Base-by-base conservation (phyloP, 2,113 vertebrate species). In the Esox niger region DNA sequence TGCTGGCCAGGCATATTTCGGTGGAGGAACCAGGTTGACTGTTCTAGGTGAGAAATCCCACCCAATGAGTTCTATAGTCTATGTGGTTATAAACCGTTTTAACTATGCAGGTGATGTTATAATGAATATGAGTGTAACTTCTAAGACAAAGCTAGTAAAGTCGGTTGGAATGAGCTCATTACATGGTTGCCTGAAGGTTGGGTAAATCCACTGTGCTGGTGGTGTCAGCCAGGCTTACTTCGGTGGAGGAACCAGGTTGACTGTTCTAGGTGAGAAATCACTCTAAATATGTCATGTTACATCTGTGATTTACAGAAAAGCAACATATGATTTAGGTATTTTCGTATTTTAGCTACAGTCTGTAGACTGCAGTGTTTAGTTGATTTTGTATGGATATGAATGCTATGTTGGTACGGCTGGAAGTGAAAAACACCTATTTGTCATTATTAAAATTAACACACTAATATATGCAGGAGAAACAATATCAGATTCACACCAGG, bases 211-310 rank as follows among this genome's bases (percentile, higher is more conserved):
- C 35, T 43, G 35, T 43, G 35, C 55, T 29, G 55, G 55, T 15
- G 38, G 38, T 17, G 13, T 1, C 3, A 78, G 70, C 2, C 75
- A 63, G 10, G 13, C 60, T 9, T 74, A 54, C 75, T 93, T 89
- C 1, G 78, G 88, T 63, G 11, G 79, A 31, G 71, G 89, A 47
- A 87, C 73, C 20, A 80, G 59, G 15, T 73, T 92, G 10, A 78
- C 68, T 0, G 73, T 71, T 11, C 21, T 81, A 33, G 79, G 77
- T 89, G 81, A 84, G 78, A 80, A 54, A 72, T 17, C 0, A 60
- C 56, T 20, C 21, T 2, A 33, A 32, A 10, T 30, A 23, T 2
- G 64, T 66, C 5, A 26, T 62, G 29, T 43, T 21, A 21, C 8
- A n/a, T 52, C 15, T 2, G 2, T 52, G 47, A 52, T 52, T 43